Conservation (phyloP, 2,888 invertebrate species). For the Torymus aiolomorphi region DNA sequence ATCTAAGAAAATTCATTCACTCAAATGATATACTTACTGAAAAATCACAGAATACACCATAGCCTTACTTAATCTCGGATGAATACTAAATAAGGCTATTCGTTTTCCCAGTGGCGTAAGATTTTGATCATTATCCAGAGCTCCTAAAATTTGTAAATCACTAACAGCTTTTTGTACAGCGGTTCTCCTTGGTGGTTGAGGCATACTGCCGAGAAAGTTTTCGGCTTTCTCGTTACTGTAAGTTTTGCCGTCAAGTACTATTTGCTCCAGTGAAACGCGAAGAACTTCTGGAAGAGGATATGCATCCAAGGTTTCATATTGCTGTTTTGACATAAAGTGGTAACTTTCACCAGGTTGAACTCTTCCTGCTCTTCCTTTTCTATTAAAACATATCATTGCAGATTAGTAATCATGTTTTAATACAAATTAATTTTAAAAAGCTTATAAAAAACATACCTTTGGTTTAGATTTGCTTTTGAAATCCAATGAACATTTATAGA, state of each 20-base stretch:
- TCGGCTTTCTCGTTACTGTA: slow-evolving; percentile 78
- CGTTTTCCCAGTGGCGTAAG: slow-evolving; percentile 81
- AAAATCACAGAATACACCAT: slow-evolving; percentile 79
- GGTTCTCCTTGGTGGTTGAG: slow-evolving; percentile 78
- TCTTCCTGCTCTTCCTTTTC: slow-evolving; percentile 84
- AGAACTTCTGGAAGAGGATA: slow-evolving; percentile 82
- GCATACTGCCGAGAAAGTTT: slow-evolving; percentile 80
- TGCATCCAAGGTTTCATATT: slow-evolving; percentile 76
- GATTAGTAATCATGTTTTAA: neutral
- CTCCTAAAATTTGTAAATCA: slow-evolving; percentile 79
- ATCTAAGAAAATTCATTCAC: slow-evolving; percentile 2
- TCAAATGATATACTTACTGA: slow-evolving; percentile 65
- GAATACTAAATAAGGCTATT: slow-evolving; percentile 78
- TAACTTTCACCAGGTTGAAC: slow-evolving; percentile 80
- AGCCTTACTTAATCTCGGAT: slow-evolving; percentile 80
- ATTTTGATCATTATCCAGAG: slow-evolving; percentile 79
- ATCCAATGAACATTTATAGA: slow-evolving; percentile 80
- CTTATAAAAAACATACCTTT: slow-evolving; percentile 72
- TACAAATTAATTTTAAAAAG: slow-evolving; percentile 9
- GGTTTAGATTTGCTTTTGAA: slow-evolving; percentile 80
- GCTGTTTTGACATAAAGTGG: slow-evolving; percentile 76
- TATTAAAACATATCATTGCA: slow-evolving; percentile 45
- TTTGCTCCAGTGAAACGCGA: slow-evolving; percentile 79
- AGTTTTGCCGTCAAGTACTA: slow-evolving; percentile 80
- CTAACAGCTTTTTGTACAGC: slow-evolving; percentile 79